These are phyloP conservation scores for Ormyrus thymus DNA, from an alignment of 2,888 invertebrate species.

Conservation along the genomic window DNA sequence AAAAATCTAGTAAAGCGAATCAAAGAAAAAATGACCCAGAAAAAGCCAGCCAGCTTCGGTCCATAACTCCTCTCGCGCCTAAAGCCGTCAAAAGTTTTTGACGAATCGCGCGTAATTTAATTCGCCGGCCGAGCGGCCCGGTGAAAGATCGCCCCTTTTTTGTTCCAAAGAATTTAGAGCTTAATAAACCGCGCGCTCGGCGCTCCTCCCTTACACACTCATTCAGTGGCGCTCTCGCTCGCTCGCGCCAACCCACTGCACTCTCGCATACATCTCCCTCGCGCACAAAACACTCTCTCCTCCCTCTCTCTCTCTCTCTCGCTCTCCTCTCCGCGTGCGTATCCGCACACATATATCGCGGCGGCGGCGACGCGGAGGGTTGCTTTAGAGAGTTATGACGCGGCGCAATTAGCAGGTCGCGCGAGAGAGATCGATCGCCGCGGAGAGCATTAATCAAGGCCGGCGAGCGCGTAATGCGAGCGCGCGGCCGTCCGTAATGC, in stretches of 20 bases:
- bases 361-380: slow-evolving; percentile 49
- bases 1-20: too few species aligned
- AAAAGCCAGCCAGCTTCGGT: too few species aligned
- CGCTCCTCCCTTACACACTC: slow-evolving; percentile 21
- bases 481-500: slow-evolving; percentile 61
- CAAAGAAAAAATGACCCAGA: too few species aligned
- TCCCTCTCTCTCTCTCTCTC: neutral
- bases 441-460: slow-evolving; percentile 73
- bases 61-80: neutral
- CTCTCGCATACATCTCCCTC: neutral
- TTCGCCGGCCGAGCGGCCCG: slow-evolving; percentile 21
- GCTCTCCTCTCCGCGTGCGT: neutral
- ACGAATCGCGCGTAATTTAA: slow-evolving; percentile 52
- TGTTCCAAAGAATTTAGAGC: slow-evolving; percentile 47
- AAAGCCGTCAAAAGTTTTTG: slow-evolving; percentile 39
- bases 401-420: slow-evolving; percentile 75
- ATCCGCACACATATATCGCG: slow-evolving; percentile 42
- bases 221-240: neutral
- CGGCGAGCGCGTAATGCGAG: neutral
- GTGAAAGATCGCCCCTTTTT: slow-evolving; percentile 49
- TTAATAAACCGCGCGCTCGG: slow-evolving; percentile 43
- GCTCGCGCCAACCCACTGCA: neutral
- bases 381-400: slow-evolving; percentile 72
- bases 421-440: slow-evolving; percentile 74
- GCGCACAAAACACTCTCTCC: neutral